phyloP scores from a whole-genome alignment of 2,797 vertebrate genomes.

The Eptatretus atami region DNA sequence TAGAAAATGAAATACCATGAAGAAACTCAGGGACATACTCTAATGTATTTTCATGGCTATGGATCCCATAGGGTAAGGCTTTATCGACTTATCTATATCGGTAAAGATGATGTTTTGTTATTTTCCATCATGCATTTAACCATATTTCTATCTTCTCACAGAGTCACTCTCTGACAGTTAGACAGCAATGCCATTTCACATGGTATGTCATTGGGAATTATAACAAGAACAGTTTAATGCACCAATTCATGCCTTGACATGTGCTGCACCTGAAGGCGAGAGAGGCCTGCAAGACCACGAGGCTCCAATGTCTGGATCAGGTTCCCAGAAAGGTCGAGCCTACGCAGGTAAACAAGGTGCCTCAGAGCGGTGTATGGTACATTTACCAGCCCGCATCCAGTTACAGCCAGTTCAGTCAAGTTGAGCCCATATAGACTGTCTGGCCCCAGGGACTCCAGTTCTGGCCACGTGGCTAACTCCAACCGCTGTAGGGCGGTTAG shows the following conservation, averaged over 20 bases:
- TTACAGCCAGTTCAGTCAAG: constrained; percentile 35
- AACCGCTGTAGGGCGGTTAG: constrained; percentile 25
- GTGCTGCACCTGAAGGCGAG: constrained; percentile 31
- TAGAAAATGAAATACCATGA: too few relatives aligned
- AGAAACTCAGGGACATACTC: too few relatives aligned
- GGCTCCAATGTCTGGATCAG: constrained; percentile 27
- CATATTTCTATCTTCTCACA: too few relatives aligned
- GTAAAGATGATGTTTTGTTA: too few relatives aligned
- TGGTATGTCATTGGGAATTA: too few relatives aligned
- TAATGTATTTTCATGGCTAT: too few relatives aligned
- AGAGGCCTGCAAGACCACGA: constrained; percentile 32
- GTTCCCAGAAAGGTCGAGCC: constrained; percentile 51
- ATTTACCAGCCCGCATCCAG: constrained; percentile 27
- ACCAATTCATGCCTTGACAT: constrained; percentile 15
- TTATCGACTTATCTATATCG: too few relatives aligned
- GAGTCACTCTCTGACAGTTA: too few relatives aligned
- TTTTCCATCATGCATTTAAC: too few relatives aligned
- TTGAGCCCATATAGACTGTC: constrained; percentile 41
- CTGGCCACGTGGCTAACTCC: constrained; percentile 30
- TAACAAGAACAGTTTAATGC: too few relatives aligned
- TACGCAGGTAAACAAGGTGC: constrained; percentile 29
- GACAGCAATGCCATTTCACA: too few relatives aligned
- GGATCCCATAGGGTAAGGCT: too few relatives aligned
- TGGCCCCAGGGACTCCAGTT: constrained; percentile 22
- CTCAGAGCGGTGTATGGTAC: constrained; percentile 31